A percentile compares a stretch with the other conserved stretches of the same genome.
Conservation (phyloP, 1,140 invertebrate genomes). For the Maniola jurtina region DNA sequence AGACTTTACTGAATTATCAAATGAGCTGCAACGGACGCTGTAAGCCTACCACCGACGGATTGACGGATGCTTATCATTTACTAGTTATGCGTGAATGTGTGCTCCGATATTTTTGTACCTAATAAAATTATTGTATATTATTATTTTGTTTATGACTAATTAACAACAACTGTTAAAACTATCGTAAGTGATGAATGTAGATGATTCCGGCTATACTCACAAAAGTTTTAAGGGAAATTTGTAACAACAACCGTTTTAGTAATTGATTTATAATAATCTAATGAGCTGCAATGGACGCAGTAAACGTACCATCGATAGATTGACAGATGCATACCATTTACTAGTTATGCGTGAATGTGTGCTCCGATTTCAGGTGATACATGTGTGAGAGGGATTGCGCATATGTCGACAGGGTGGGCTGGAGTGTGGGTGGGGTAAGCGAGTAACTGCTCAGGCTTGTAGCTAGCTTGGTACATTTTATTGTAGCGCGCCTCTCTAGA, state of each 20-base stretch:
- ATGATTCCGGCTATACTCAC: too few species aligned
- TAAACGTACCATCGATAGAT: constrained; percentile 55
- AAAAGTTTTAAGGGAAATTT: too few species aligned
- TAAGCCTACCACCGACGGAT: constrained; percentile 54
- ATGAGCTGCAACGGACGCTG: constrained; percentile 46
- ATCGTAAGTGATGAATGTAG: too few species aligned
- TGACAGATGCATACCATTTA: constrained; percentile 57
- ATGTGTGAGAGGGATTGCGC: constrained; percentile 63
- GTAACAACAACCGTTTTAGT: neutral
- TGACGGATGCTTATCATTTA: constrained; percentile 57
- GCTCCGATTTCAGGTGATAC: constrained; percentile 27
- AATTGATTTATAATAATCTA: constrained; percentile 57
- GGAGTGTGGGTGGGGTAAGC: constrained; percentile 43
- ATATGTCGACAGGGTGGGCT: constrained; percentile 54
- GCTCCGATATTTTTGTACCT: too few species aligned
- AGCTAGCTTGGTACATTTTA: constrained; percentile 73
- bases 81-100: constrained; percentile 34
- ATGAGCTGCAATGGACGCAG: constrained; percentile 45
- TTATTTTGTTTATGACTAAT: too few species aligned
- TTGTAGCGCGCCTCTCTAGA: constrained; percentile 76
- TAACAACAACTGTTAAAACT: too few species aligned
- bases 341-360: constrained; percentile 34
- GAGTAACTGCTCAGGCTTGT: constrained; percentile 74
- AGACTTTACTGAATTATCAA: constrained; percentile 21
- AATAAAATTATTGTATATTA: too few species aligned